A percentile compares a stretch with the other conserved stretches of the same genome.
Evolutionary conservation across 1,140 invertebrate genomes (phyloP).

Genomic region (Bombus sibiricus): DNA sequence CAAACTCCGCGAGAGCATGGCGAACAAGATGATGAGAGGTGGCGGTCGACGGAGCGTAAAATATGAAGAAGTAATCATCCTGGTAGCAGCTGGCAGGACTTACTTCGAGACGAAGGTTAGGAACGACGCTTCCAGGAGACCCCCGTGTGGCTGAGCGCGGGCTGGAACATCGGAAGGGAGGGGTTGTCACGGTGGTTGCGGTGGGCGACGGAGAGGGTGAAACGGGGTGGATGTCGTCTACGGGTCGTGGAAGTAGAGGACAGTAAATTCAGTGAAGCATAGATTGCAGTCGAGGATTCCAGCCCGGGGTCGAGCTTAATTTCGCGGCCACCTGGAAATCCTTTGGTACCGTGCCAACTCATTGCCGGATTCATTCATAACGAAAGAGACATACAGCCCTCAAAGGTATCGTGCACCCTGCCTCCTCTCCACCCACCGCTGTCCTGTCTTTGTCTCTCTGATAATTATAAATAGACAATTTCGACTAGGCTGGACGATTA

Average conservation of each 20-base stretch:
- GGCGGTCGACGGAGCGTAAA: slow-evolving; percentile 50
- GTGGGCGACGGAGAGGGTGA: background rate
- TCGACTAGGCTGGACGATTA: slow-evolving; percentile 2
- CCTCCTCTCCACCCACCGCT: no score
- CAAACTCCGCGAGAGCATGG: slow-evolving; percentile 36
- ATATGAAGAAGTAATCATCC: slow-evolving; percentile 61
- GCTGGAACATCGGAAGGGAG: slow-evolving; percentile 43
- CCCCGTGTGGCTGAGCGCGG: slow-evolving; percentile 32
- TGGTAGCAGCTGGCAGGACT: slow-evolving; percentile 55
- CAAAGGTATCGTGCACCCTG: slow-evolving; percentile 39
- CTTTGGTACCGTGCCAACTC: slow-evolving; percentile 67
- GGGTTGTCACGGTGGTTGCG: slow-evolving; percentile 36
- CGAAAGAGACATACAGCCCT: slow-evolving; percentile 53
- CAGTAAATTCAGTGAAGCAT: slow-evolving; percentile 67
- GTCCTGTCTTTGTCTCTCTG: slow-evolving; percentile 15
- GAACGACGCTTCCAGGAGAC: slow-evolving; percentile 28
- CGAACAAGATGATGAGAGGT: slow-evolving; percentile 48
- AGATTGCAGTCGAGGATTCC: slow-evolving; percentile 61
- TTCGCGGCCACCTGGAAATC: slow-evolving; percentile 68
- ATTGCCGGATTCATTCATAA: slow-evolving; percentile 65
- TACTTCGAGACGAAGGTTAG: slow-evolving; percentile 53
- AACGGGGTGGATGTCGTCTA: slow-evolving; percentile 29
- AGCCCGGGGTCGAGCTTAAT: slow-evolving; percentile 62
- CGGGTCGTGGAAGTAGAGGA: slow-evolving; percentile 47
- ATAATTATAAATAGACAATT: slow-evolving; percentile 48